A percentile compares a stretch with the other conserved stretches of the same genome.
These are phyloP conservation scores for Mesorhabditis spiculigera DNA, from an alignment of 2,888 invertebrate genomes.

Conservation along the genomic window DNA sequence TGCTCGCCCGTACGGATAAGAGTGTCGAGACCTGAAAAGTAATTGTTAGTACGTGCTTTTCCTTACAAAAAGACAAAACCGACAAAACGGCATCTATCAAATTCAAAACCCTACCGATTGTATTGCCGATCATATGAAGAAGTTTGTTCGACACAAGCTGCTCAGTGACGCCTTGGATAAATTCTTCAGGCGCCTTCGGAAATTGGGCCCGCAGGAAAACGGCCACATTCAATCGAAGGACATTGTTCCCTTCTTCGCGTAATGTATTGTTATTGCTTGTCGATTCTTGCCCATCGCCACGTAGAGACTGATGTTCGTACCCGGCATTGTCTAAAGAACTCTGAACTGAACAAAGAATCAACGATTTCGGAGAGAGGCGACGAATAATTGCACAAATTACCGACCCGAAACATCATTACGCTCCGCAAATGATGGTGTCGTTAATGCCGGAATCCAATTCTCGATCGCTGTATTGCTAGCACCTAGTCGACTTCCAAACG, in stretches of 20 bases:
- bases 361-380: no score
- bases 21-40: slow-evolving; percentile 39
- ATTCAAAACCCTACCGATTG: neutral
- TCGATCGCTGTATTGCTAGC: slow-evolving; percentile 33
- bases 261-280: neutral
- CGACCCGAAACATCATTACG: slow-evolving; percentile 36
- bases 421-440: slow-evolving; percentile 37
- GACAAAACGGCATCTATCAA: slow-evolving; percentile 13
- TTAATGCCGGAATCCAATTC: slow-evolving; percentile 32
- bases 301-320: neutral
- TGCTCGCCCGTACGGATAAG: slow-evolving; percentile 48
- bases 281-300: neutral
- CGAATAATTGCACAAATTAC: slow-evolving; percentile 8
- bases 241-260: neutral
- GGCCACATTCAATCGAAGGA: slow-evolving; percentile 67
- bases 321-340: neutral
- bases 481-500: slow-evolving; percentile 50
- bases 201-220: slow-evolving; percentile 71
- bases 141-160: slow-evolving; percentile 22
- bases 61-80: slow-evolving; percentile 20
- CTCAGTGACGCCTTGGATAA: slow-evolving; percentile 64
- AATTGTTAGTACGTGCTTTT: slow-evolving; percentile 4
- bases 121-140: neutral
- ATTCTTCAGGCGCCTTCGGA: slow-evolving; percentile 75
- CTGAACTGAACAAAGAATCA: slow-evolving; percentile 48